phyloP scores from a whole-genome alignment of 1,140 invertebrate species.

The Copidosoma floridanum region DNA sequence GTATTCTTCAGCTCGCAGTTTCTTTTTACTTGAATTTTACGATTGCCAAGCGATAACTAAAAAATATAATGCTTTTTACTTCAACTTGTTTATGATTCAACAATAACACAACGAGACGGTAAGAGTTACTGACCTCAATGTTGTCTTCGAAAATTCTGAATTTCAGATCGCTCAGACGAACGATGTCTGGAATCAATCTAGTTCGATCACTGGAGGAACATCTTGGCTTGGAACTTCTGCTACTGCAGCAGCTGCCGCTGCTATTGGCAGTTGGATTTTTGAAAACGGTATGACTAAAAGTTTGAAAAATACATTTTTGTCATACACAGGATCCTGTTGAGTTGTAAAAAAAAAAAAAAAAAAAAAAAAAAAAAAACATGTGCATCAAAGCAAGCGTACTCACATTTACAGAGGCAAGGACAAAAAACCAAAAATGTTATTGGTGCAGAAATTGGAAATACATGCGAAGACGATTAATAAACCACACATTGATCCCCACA shows the following conservation, averaged over 20 bases:
- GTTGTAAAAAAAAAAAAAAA: too few relatives aligned
- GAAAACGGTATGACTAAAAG: slow-evolving; percentile 16
- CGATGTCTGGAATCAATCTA: slow-evolving; percentile 42
- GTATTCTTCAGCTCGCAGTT: neutral
- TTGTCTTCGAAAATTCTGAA: slow-evolving; percentile 35
- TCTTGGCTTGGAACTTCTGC: slow-evolving; percentile 9
- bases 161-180: slow-evolving; percentile 41
- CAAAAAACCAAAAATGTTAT: too few relatives aligned
- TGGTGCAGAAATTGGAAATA: too few relatives aligned
- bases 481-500: too few relatives aligned
- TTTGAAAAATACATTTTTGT: neutral
- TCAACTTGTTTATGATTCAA: neutral
- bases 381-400: too few relatives aligned
- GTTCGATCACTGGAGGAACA: slow-evolving; percentile 35
- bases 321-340: too few relatives aligned
- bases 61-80: too few relatives aligned
- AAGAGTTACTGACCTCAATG: slow-evolving; percentile 37
- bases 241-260: slow-evolving; percentile 5
- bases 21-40: slow-evolving; percentile 20
- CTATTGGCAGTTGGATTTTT: slow-evolving; percentile 21
- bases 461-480: too few relatives aligned
- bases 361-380: too few relatives aligned
- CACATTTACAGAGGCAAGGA: too few relatives aligned
- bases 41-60: slow-evolving; percentile 36
- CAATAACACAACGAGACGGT: neutral